Base-by-base conservation (phyloP, 1,140 invertebrate genomes). In the Calephelis virginiensis region DNA sequence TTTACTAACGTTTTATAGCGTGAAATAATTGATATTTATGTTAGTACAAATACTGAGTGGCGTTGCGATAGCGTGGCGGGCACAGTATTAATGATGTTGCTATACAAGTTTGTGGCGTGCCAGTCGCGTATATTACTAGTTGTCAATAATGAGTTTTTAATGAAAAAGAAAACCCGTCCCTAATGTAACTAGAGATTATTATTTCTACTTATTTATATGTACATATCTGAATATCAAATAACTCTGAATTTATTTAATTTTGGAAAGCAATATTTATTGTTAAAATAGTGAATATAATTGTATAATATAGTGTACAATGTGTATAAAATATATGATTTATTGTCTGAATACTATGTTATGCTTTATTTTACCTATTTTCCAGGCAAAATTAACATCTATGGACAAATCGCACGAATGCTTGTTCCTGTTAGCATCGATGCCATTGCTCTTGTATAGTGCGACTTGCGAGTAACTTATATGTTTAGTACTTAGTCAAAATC, bases 211-310 rank as follows among this genome's bases (percentile, higher is more conserved):
- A 67, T 43, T 69, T 59, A 14, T 67, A 66, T 62, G 53, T 68
- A 47, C n/a, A 50, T 61, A 69, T 63, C 45, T 66, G 56, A 53
- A 47, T 59, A 63, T 64, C 37, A 14, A 56, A 59, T 68, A n/a
- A 46, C 45, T 13, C 61, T 67, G 17, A 69, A 67, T 37, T 66
- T 64, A 66, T 28, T 69, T 68, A 63, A 69, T 69, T 71, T 66
- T 69, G 14, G 47, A 50, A 74, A 76, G 69, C 68, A 77, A 75
- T 72, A 75, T 73, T 70, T 74, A 71, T 74, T 68, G 45, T 66
- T 66, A 68, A 63, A 63, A 56, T 62, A 53, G 64, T 67, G 45
- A 64, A 64, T 69, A 72, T 68, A 64, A 68, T 70, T 71, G 67
- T 53, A 67, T 70, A 68, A 74, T 67, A 77, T 75, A 72, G 60